Evolutionary conservation across 37 sponge, comb jelly and placozoan genomes (phyloP).

Genomic region (Mnemiopsis leidyi): DNA sequence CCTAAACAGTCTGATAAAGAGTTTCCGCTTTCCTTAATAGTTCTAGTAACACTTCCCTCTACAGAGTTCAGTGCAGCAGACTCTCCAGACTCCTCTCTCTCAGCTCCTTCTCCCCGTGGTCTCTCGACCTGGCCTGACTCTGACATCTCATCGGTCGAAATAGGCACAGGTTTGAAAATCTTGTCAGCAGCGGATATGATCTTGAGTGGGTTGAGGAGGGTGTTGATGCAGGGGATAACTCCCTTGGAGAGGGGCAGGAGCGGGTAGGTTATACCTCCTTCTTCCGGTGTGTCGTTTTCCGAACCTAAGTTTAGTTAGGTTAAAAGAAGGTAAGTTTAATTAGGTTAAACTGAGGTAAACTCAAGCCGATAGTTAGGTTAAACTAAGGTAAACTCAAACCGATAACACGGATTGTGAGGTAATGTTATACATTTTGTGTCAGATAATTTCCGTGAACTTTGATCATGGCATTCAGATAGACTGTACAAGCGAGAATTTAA

Average conservation of each 20-base stretch:
- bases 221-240: conserved; percentile 14
- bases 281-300: not conserved
- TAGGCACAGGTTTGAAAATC: not conserved
- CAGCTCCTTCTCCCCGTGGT: no score
- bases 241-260: conserved; percentile 52
- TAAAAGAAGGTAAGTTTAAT: not conserved
- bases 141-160: not conserved
- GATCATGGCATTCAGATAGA: no score
- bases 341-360: not conserved
- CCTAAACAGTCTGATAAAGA: not conserved
- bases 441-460: no score
- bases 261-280: not conserved
- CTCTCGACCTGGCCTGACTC: not conserved
- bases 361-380: no score
- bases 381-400: no score
- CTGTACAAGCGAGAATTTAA: no score
- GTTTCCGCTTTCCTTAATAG: not conserved
- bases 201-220: not conserved
- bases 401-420: no score
- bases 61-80: no score
- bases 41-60: not conserved
- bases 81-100: no score
- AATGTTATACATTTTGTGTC: no score
- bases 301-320: not conserved
- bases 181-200: not conserved